Conservation (phyloP, 2,888 invertebrate genomes). For the Herminia tarsipennalis region DNA sequence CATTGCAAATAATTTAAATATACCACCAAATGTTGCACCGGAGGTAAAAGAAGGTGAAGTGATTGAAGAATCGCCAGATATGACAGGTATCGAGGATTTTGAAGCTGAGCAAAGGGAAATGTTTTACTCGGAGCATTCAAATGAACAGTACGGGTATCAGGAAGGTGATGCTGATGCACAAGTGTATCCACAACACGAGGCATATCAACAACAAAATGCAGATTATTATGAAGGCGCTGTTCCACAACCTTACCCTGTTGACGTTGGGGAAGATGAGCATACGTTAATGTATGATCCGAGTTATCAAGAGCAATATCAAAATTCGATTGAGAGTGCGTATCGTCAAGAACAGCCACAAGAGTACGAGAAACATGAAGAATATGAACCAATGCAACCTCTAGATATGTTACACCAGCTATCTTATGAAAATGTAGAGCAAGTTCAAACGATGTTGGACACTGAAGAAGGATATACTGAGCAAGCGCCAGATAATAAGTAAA, state of each 20-base stretch:
- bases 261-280: slow-evolving; percentile 63
- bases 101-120: slow-evolving; percentile 64
- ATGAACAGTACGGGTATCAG: slow-evolving; percentile 46
- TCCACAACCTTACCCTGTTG: slow-evolving; percentile 45
- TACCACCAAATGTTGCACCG: slow-evolving; percentile 13
- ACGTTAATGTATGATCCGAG: slow-evolving; percentile 64
- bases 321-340: slow-evolving; percentile 38
- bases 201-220: slow-evolving; percentile 48
- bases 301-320: slow-evolving; percentile 66
- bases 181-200: slow-evolving; percentile 41
- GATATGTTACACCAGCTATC: slow-evolving; percentile 3
- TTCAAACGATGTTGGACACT: slow-evolving; percentile 54
- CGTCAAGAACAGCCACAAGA: slow-evolving; percentile 28
- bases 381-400: slow-evolving; percentile 11
- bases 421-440: slow-evolving; percentile 42
- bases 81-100: slow-evolving; percentile 57
- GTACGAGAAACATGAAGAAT: slow-evolving; percentile 7
- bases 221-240: slow-evolving; percentile 57
- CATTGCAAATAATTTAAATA: slow-evolving; percentile 7
- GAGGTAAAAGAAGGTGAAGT: slow-evolving; percentile 2
- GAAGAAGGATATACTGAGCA: slow-evolving; percentile 52
- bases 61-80: slow-evolving; percentile 18
- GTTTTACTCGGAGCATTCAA: slow-evolving; percentile 62
- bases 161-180: slow-evolving; percentile 32
- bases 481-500: neutral